A percentile compares a stretch with the other conserved stretches of the same genome.
phyloP scores from a whole-genome alignment of 2,797 vertebrate species.

The Sebastes kiyomatsui region DNA sequence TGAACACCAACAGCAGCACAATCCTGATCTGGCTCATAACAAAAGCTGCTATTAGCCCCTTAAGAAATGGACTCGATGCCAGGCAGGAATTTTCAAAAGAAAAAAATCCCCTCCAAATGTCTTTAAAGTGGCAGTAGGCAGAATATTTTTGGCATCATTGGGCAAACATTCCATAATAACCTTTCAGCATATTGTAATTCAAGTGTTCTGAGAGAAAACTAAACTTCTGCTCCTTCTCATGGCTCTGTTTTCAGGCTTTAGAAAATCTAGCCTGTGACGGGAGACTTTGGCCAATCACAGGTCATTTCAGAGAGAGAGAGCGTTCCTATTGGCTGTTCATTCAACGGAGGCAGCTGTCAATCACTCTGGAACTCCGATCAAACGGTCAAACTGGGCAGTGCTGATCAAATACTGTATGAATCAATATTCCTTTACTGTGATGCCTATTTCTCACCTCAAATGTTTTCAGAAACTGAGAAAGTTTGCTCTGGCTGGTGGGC shows the following conservation, averaged over 20 bases:
- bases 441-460: neutral
- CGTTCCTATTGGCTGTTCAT: neutral
- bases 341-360: neutral
- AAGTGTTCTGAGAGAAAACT: too few species aligned
- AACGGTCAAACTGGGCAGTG: too few species aligned
- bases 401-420: neutral
- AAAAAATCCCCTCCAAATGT: conserved; percentile 45
- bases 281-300: neutral
- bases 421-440: neutral
- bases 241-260: neutral
- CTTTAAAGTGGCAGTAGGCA: neutral
- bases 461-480: neutral
- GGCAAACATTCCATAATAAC: neutral
- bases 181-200: neutral
- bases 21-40: conserved; percentile 36
- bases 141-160: neutral
- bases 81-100: conserved; percentile 35
- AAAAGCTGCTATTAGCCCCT: conserved; percentile 54
- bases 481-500: too few species aligned
- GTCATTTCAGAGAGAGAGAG: neutral
- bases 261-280: rapidly evolving
- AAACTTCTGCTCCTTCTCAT: rapidly evolving
- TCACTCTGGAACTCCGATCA: neutral
- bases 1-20: conserved; percentile 34
- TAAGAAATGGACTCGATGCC: conserved; percentile 28